Base-by-base conservation (phyloP, 2,797 vertebrate species). In the Lates japonicus region DNA sequence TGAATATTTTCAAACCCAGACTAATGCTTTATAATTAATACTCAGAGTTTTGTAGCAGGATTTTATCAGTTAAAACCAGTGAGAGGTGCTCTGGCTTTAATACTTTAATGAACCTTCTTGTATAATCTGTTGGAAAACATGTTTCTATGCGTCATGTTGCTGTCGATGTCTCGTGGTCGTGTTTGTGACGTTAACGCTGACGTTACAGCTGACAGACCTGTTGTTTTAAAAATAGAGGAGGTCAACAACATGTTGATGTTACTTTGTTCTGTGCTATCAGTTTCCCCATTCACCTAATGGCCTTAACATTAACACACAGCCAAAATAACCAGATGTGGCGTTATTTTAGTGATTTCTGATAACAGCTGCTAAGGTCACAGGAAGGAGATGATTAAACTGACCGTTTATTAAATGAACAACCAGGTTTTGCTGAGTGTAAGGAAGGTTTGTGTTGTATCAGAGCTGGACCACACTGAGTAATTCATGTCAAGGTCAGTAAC, bases 261-360 rank as follows among this genome's bases (percentile, higher is more conserved):
- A 13, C 62, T 74, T 77, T 87, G 80, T 82, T 77, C 58, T 33
- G 22, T 6, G n/a, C 33, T 69, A 54, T 87, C 87, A 42, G 62
- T 37, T 59, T 60, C 49, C 62, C 61, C 17, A 16, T 5, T 17
- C 55, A 54, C 48, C 0, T 0, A 20, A 3, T 17, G 29, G 31
- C 3, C 61, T 71, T 76, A 57, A 66, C 82, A 48, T 84, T 51
- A 62, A 80, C 62, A 10, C 0, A 1, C 29, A 63, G 80, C 80
- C 87, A 83, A 88, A 86, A 78, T 55, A 87, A 86, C 59, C 55
- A 73, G 58, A 60, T 6, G 62, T 54, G 35, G 65, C 66, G 1
- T 68, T 61, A 31, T 73, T 73, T 29, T 4, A 63, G 12, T 63
- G 70, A 78, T 60, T 9, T 46, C 41, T 86, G 75, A 67, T 76